These are phyloP conservation scores for Microcebus tavaratra DNA, from an alignment of 2,113 vertebrate genomes.

Conservation along the genomic window DNA sequence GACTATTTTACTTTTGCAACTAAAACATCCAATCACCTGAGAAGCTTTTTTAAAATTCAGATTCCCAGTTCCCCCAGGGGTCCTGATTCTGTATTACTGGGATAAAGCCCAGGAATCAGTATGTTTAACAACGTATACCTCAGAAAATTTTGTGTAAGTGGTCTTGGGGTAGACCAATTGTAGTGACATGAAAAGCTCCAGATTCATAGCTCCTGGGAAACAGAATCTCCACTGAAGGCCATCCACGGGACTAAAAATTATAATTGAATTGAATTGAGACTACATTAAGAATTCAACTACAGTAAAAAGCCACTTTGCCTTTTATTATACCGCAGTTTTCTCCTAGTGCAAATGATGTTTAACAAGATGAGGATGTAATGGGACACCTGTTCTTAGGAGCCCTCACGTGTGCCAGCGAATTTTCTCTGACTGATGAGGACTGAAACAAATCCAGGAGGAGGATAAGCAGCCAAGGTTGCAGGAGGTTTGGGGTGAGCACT, in stretches of 20 bases:
- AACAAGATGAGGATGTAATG: constrained; percentile 26
- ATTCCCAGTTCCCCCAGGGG: neutral
- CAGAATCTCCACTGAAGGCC: neutral
- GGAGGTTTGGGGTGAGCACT: neutral
- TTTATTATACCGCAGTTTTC: constrained; percentile 39
- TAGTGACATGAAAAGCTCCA: neutral
- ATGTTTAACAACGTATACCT: neutral
- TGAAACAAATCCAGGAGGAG: constrained; percentile 42
- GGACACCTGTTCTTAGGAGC: constrained; percentile 47
- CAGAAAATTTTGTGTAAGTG: neutral
- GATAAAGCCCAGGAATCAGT: neutral
- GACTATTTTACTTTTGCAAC: neutral
- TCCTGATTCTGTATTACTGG: neutral
- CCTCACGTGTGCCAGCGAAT: neutral
- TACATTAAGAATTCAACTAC: constrained; percentile 46
- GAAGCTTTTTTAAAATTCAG: constrained; percentile 9
- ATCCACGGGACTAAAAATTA: neutral
- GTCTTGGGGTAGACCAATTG: neutral
- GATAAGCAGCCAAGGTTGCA: neutral
- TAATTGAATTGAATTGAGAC: neutral
- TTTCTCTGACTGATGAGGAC: constrained; percentile 18
- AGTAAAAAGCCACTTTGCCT: constrained; percentile 36
- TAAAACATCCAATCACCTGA: neutral
- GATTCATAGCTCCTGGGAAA: constrained; percentile 1
- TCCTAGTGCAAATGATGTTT: constrained; percentile 61